These are phyloP conservation scores for Nomada ferruginata DNA, from an alignment of 2,888 invertebrate species.

Conservation along the genomic window DNA sequence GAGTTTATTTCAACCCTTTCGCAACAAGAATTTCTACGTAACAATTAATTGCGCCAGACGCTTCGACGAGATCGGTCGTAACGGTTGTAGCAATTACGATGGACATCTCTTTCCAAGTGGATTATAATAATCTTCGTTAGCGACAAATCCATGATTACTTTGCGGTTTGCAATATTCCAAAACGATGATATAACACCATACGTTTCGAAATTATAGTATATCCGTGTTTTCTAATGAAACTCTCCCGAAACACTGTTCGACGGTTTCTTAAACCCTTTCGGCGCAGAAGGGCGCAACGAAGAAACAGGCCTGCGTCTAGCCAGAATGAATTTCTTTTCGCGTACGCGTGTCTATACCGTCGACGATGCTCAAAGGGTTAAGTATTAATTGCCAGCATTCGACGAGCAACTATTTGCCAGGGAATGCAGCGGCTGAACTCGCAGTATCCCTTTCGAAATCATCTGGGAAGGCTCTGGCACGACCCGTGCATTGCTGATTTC, in stretches of 20 bases:
- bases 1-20: neutral
- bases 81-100: neutral
- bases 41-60: neutral
- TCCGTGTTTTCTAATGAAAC: no score
- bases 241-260: no score
- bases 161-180: neutral
- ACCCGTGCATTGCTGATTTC: conserved; percentile 63
- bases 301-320: no score
- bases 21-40: neutral
- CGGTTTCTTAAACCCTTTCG: no score
- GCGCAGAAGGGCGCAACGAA: no score
- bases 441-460: neutral
- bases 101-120: neutral
- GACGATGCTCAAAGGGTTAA: no score
- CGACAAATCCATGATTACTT: neutral
- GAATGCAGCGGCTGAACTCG: neutral
- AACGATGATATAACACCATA: no score
- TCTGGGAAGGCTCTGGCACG: neutral
- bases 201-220: no score
- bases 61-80: neutral
- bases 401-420: no score
- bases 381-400: no score
- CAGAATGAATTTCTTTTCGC: no score
- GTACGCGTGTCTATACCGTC: no score
- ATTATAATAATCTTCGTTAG: neutral